Evolutionary conservation across 2,888 invertebrate species (phyloP), one percentile per base, ranked within the genome.

Genomic region (Colletes collaris): DNA sequence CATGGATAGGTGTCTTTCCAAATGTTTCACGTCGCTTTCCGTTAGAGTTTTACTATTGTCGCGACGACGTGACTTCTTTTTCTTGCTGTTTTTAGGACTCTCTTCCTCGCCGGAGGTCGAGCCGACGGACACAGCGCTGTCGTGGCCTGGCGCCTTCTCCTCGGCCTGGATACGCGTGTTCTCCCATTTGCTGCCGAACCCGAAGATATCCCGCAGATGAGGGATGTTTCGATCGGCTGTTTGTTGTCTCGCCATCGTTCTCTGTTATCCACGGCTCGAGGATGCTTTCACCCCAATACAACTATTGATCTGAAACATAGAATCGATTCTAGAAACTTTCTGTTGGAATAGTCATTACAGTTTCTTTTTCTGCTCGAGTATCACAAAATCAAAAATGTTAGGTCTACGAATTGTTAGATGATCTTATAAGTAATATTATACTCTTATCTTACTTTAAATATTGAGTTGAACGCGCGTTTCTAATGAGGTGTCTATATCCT

Each of bases 1-100:
- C 97, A 97, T 97, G 91, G 97, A 97, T 88, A 97, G 94, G 92
- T 97, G 97, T 87, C 97, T 94, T 90, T 97, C 97, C 56, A 97
- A 93, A 27, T 97, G 97, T 89, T 96, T 95, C 58, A 96, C 96
- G 91, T 96, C 95, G 66, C 95, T 95, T 89, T 95, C 95, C 13
- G 95, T 94, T 87, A 95, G 94, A 3, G 95, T 94, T 90, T 96
- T 95, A 93, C 94, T 96, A 91, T 96, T 96, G 85, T 96, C 96
- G 89, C 96, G 96, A 89, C 95, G 95, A 89, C 95, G 95, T 2
- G 92, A 93, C 86, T 94, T 94, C 90, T 94, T 95, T 91, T 95
- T 95, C 89, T 95, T 95, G 84, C 93, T 94, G 90, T 94, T 94
- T 89, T 94, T 91, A 27, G 92, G 92, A 56, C 92, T 92, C 81